phyloP scores from a whole-genome alignment of 2,888 invertebrate species.

The Drosophila melanocephala region DNA sequence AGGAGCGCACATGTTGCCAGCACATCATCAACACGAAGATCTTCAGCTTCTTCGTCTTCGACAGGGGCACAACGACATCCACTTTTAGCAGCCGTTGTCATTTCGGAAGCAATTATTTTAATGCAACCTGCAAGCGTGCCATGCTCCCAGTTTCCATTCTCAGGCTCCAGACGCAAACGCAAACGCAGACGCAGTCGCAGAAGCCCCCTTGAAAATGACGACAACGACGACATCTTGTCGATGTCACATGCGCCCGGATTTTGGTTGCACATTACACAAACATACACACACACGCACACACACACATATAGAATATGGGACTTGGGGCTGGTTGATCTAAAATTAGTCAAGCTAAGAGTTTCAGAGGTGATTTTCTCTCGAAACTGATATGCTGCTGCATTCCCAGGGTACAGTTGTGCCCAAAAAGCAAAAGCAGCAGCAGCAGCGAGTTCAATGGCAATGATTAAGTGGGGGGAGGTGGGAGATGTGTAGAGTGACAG shows the following conservation, averaged over 20 bases:
- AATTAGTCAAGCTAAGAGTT: slow-evolving; percentile 62
- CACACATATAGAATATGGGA: not conserved
- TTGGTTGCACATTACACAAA: slow-evolving; percentile 16
- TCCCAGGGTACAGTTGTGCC: slow-evolving; percentile 67
- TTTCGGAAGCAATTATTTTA: slow-evolving; percentile 84
- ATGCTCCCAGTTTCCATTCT: slow-evolving; percentile 25
- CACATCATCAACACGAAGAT: slow-evolving; percentile 46
- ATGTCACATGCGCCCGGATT: slow-evolving; percentile 63
- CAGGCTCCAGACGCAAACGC: slow-evolving; percentile 22
- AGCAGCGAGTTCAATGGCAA: slow-evolving; percentile 13
- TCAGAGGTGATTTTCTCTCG: slow-evolving; percentile 66
- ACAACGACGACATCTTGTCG: slow-evolving; percentile 61
- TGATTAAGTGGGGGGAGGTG: not conserved
- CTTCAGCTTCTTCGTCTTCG: slow-evolving; percentile 24
- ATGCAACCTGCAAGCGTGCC: slow-evolving; percentile 70
- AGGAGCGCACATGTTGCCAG: slow-evolving; percentile 68
- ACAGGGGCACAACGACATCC: slow-evolving; percentile 50
- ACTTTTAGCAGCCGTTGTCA: slow-evolving; percentile 76
- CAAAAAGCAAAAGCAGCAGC: slow-evolving; percentile 5
- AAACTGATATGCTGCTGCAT: slow-evolving; percentile 61
- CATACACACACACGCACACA: slow-evolving; percentile 2
- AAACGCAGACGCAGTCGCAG: slow-evolving; percentile 26
- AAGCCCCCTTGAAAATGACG: slow-evolving; percentile 1
- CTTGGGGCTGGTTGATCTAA: slow-evolving; percentile 58
- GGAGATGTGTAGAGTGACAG: slow-evolving; percentile 7